These are phyloP conservation scores for Trachelus stipa DNA, from an alignment of 2,888 invertebrate species.

Conservation along the genomic window DNA sequence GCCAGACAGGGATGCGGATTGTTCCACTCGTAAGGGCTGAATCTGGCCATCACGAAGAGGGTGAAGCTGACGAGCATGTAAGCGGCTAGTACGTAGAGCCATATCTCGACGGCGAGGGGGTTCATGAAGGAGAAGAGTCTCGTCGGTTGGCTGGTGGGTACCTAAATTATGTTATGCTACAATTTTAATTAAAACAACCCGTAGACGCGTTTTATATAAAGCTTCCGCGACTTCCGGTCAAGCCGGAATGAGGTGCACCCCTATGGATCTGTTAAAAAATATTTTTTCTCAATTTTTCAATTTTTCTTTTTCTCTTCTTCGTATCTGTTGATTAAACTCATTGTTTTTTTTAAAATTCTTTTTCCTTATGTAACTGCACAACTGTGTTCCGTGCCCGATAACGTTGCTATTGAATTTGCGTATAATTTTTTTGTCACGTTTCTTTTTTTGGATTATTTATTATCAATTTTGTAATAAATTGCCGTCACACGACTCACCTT, in stretches of 20 bases:
- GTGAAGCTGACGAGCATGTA: slow-evolving; percentile 95
- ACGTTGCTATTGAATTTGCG: slow-evolving; percentile 28
- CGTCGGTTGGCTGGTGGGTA: slow-evolving; percentile 89
- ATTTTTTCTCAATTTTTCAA: too few relatives aligned
- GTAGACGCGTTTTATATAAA: slow-evolving; percentile 22
- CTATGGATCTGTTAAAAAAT: too few relatives aligned
- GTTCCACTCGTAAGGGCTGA: slow-evolving; percentile 97
- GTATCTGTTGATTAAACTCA: too few relatives aligned
- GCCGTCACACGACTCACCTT: slow-evolving; percentile 73
- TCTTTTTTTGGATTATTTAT: neutral
- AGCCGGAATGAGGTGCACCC: too few relatives aligned
- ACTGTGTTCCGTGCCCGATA: neutral
- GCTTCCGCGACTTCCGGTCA: too few relatives aligned
- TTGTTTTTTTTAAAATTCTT: neutral
- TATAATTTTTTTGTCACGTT: neutral
- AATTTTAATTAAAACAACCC: slow-evolving; percentile 65
- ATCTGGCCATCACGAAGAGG: slow-evolving; percentile 95
- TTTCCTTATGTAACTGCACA: neutral
- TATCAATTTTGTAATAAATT: neutral
- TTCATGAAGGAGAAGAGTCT: slow-evolving; percentile 95
- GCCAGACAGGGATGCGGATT: slow-evolving; percentile 84
- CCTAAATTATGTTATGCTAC: slow-evolving; percentile 71
- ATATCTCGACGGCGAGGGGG: slow-evolving; percentile 95
- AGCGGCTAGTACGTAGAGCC: slow-evolving; percentile 94
- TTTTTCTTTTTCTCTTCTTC: too few relatives aligned